Base-by-base conservation (phyloP, 2,888 invertebrate species). In the Ectemnius cavifrons region DNA sequence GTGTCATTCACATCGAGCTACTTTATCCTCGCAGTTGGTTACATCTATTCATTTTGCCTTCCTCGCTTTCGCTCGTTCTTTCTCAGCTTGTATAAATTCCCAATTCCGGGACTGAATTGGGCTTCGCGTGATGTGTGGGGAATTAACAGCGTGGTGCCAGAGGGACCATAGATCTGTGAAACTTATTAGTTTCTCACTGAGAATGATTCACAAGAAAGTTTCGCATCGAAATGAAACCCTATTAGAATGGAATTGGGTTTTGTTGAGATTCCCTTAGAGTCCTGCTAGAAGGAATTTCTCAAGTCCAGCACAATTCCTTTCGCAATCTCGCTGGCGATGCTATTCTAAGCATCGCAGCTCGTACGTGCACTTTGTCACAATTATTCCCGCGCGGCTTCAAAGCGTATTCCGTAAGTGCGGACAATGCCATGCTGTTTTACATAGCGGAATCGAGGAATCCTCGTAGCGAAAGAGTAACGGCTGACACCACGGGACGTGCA, bases 381-480 rank as follows among this genome's bases (percentile, higher is more conserved):
- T 79, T 78, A 72, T 79, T 70, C 69, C 28, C 28, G 56, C 60
- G 57, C 13, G 27, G 58, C 8, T 49, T 37, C 37, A 37, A 37
- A 37, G 37, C 37, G 37, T 63, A 69, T 64, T 49, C 52, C 52
- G 14, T 2, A 57, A 8, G 64, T 56, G 56, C 52, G 63, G 47
- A 61, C 64, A 62, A 37, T 67, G 65, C 67, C 61, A 27, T 57
- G 62, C 49, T 28, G 71, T 60, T 73, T 80, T 72, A 72, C 78
- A 78, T 78, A 64, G 77, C 76, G 67, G 71, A 73, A 75, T 75
- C 74, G 61, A 78, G 63, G 82, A 79, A 80, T 84, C 82, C 81
- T 83, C 83, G 84, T 79, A 79, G 79, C 67, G 85, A 82, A 79
- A 78, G 82, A 84, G 81, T 82, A 85, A 83, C 83, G 79, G 84